Evolutionary conservation across 1,140 invertebrate species (phyloP).

Genomic region (Drosophila ambigua): DNA sequence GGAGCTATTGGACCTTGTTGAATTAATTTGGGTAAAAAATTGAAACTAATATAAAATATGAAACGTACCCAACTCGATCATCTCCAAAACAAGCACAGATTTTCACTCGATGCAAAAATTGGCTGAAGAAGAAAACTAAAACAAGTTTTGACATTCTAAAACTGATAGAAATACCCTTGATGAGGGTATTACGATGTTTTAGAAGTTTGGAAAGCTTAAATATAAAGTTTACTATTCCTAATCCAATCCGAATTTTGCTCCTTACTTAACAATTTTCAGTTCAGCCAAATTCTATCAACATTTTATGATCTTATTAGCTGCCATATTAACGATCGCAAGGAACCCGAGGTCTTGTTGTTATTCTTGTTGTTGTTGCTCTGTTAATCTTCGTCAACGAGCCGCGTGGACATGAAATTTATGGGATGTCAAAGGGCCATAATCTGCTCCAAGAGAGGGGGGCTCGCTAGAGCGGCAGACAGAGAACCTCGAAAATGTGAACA

Average conservation of each 20-base stretch:
- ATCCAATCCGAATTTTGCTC: too few relatives aligned
- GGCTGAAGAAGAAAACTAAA: constrained; percentile 21
- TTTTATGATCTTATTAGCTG: too few relatives aligned
- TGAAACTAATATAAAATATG: too few relatives aligned
- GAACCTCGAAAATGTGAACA: constrained; percentile 31
- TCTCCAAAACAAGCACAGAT: constrained; percentile 24
- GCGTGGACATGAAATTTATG: constrained; percentile 78
- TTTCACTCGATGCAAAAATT: constrained; percentile 56
- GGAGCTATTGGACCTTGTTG: too few relatives aligned
- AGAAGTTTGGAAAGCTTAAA: too few relatives aligned
- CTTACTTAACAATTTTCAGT: too few relatives aligned
- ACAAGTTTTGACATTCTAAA: constrained; percentile 52
- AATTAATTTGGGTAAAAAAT: too few relatives aligned
- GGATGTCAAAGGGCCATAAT: constrained; percentile 81
- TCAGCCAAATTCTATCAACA: too few relatives aligned
- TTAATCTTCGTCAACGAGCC: constrained; percentile 72
- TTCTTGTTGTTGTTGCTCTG: constrained; percentile 29
- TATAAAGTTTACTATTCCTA: too few relatives aligned
- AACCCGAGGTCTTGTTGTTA: constrained; percentile 6
- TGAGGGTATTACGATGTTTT: too few relatives aligned
- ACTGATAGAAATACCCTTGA: too few relatives aligned
- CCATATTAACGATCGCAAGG: too few relatives aligned
- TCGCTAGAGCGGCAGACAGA: constrained; percentile 16
- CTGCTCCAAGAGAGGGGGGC: constrained; percentile 30
- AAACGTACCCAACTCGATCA: constrained; percentile 14